Evolutionary conservation across 35 echinoderm and acorn worm genomes (phyloP), one percentile per base, ranked within the genome.

Genomic region (Ptychodera flava): DNA sequence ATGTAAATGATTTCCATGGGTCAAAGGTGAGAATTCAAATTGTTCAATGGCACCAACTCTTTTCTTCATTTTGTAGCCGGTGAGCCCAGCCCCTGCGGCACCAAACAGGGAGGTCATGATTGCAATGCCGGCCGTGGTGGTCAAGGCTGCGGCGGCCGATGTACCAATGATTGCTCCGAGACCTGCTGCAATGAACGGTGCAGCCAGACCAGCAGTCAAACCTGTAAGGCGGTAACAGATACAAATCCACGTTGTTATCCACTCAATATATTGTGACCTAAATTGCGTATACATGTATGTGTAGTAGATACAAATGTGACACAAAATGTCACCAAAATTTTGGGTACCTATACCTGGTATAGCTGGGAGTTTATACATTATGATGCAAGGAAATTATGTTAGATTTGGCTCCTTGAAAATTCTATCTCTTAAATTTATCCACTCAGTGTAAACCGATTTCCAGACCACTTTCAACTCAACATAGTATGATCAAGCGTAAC

Each of bases 1-100:
- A 78, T 99, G 96, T 1, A 99, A 78, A 78, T 99, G 92, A 32
- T 82, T 92, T 28, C 86, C 93, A 28, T 94, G 87, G 0, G 90
- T 90, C 35, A 99, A 28, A 1, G 85, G n/a, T 30, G 85, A 88
- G 86, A 99, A 99, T 78, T 99, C 88, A 92, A 99, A 99, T 34
- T 99, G 92, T 79, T 99, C 92, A n/a, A 99, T 87, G 12, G 81
- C 92, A 64, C 92, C 92, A 38, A 99, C 86, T 85, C 93, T 76
- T 78, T 92, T 92, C 81, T 94, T 99, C 93, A 99, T 94, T 79
- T 99, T 99, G 85, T 94, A 99, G 32, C 96, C 96, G 16, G 92
- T 86, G n/a, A 98, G 87, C 16, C 95, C 95, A 29, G 95, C 95
- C 28, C 95, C 95, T 29, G 95, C 95, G 32, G 92, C 92, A 31